Base-by-base conservation (phyloP, 2,113 vertebrate species). In the Prunella himalayana region DNA sequence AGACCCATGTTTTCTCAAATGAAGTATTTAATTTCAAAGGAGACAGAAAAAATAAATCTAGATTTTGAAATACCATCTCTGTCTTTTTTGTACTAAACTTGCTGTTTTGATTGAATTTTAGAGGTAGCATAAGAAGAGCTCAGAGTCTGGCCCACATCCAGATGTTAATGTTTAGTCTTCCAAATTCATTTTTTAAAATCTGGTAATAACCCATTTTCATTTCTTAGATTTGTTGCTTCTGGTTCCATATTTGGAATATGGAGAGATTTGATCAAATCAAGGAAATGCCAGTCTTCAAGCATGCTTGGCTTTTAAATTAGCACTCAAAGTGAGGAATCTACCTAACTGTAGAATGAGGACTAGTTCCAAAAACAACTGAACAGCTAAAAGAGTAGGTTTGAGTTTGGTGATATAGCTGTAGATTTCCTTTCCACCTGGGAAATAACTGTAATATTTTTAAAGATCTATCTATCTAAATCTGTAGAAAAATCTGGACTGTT, bases 211-310 rank as follows among this genome's bases (percentile, higher is more conserved):
- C 24, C 63, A 85, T 42, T 91, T 94, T 63, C 15, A 60, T 88
- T 93, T 85, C 54, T 96, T 70, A 88, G 28, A 81, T 88, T 33
- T 71, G 15, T 78, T 93, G 33, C 44, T 85, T 81, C 59, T 69
- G 41, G 33, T 81, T 93, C 76, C 60, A 68, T 51, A 77, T 90
- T 90, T 90, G 71, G 60, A 90, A 90, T 88, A 80, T 33, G 27
- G 68, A 75, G 78, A 92, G 28, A 88, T 86, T 28, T 37, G 28
- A 86, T 64, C 71, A 95, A 96, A 91, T 83, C 64, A 95, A 90
- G 66, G 66, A 89, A 91, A 85, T 80, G 42, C 42, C 73, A 53
- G 23, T 73, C 70, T 76, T 73, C 22, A 70, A 51, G 68, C 47
- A 65, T n/a, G 50, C 50, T 63, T 88, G 42, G 30, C 63, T 90